These are phyloP conservation scores for Chouioia cunea DNA, from an alignment of 2,888 invertebrate genomes.

Conservation along the genomic window DNA sequence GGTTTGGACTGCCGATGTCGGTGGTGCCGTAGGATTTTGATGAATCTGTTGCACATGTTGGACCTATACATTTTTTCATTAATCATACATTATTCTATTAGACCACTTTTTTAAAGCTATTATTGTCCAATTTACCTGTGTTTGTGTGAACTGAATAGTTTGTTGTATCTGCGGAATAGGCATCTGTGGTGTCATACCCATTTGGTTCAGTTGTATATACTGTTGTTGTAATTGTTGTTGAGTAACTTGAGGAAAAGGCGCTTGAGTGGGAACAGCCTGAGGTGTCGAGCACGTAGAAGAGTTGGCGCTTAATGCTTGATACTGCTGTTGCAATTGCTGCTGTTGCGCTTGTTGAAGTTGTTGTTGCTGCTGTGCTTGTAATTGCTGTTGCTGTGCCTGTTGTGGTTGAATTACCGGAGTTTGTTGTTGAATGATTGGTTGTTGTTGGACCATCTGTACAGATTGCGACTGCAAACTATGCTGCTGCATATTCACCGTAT, in stretches of 20 bases:
- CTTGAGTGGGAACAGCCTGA: conserved; percentile 64
- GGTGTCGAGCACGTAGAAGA: conserved; percentile 65
- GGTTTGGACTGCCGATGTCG: conserved; percentile 57
- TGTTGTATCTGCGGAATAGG: conserved; percentile 56
- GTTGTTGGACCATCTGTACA: conserved; percentile 68
- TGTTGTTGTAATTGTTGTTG: conserved; percentile 70
- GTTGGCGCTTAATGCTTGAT: conserved; percentile 57
- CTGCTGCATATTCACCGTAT: conserved; percentile 66
- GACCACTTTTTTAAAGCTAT: neutral
- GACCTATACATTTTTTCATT: conserved; percentile 45
- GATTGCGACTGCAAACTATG: conserved; percentile 66
- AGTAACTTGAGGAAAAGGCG: conserved; percentile 62
- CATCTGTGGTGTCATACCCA: conserved; percentile 65
- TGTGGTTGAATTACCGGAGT: conserved; percentile 62
- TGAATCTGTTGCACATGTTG: conserved; percentile 65
- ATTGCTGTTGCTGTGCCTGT: conserved; percentile 61
- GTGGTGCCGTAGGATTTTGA: conserved; percentile 57
- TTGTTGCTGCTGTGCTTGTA: conserved; percentile 58
- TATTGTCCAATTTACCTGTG: conserved; percentile 45
- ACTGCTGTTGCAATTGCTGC: conserved; percentile 61
- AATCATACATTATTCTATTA: neutral
- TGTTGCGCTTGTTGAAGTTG: conserved; percentile 63
- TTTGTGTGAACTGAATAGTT: conserved; percentile 59
- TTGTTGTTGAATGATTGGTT: conserved; percentile 69
- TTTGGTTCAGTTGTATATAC: conserved; percentile 71